A percentile compares a stretch with the other conserved stretches of the same genome.
phyloP scores from a whole-genome alignment of 2,113 vertebrate genomes.

The Nothoprocta pentlandii region DNA sequence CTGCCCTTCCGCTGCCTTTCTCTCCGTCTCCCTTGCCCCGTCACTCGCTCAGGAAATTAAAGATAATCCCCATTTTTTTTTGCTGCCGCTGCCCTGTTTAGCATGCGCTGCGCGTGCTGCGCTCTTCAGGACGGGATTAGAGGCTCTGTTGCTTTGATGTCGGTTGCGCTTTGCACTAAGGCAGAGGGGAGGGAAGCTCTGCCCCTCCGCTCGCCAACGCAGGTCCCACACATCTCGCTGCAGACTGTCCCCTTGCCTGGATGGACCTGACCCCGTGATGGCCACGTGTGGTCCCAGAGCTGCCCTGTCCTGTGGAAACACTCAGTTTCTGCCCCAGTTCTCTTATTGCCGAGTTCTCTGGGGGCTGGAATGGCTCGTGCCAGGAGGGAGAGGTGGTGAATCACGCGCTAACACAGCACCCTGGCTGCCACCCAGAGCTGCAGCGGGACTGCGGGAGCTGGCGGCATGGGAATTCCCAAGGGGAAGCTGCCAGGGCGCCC shows the following conservation, averaged over 20 bases:
- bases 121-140: slow-evolving; percentile 70
- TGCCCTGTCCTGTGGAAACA: not conserved
- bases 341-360: not conserved
- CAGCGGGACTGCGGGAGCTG: too few relatives aligned
- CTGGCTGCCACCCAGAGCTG: not conserved
- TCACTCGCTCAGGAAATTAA: slow-evolving; percentile 70
- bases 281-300: not conserved
- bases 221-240: not conserved
- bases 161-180: slow-evolving; percentile 55
- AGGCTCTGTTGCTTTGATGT: slow-evolving; percentile 73
- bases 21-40: not conserved
- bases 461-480: fast-evolving
- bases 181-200: not conserved
- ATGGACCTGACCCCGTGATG: fast-evolving
- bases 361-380: not conserved
- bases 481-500: not conserved
- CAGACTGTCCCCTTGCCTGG: not conserved
- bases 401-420: slow-evolving; percentile 24
- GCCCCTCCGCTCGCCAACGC: not conserved
- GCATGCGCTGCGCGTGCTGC: slow-evolving; percentile 65
- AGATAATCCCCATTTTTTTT: slow-evolving; percentile 60
- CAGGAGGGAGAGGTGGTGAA: slow-evolving; percentile 37
- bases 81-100: slow-evolving; percentile 66
- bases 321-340: not conserved
- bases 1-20: slow-evolving; percentile 15